A percentile compares a stretch with the other conserved stretches of the same genome.
Evolutionary conservation across 2,797 vertebrate genomes (phyloP).

Genomic region (Hemibagrus guttatus): DNA sequence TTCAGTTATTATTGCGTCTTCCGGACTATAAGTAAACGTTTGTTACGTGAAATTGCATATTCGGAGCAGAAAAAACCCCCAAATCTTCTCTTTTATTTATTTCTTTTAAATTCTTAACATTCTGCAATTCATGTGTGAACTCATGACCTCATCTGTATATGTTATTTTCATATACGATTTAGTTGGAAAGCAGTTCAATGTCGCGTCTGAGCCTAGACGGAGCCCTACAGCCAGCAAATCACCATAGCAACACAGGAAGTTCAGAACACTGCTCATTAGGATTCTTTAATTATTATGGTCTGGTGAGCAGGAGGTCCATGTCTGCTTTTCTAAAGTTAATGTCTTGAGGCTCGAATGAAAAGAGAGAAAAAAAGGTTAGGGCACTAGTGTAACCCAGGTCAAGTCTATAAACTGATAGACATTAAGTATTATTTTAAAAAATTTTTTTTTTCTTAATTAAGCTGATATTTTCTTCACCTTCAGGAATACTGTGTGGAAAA

Average conservation of each 20-base stretch:
- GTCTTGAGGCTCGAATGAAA: background rate
- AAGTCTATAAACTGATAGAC: background rate
- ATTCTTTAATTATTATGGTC: slow-evolving; percentile 12
- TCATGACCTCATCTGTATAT: background rate
- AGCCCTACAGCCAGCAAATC: background rate
- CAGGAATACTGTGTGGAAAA: background rate
- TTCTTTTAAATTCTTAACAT: too few species aligned
- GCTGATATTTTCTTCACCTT: background rate
- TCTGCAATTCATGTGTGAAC: too few species aligned
- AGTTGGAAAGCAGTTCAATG: background rate
- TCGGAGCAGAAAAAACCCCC: too few species aligned
- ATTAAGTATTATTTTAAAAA: background rate
- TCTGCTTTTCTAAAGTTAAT: background rate
- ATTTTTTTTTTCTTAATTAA: too few species aligned
- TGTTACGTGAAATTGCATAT: too few species aligned
- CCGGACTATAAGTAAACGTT: too few species aligned
- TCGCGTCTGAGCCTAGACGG: background rate
- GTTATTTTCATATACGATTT: background rate
- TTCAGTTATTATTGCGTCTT: too few species aligned
- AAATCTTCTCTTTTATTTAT: too few species aligned
- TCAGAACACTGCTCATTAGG: slow-evolving; percentile 1
- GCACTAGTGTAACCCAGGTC: background rate
- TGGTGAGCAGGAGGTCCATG: background rate
- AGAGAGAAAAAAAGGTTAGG: background rate
- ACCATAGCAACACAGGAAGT: background rate